Conservation (phyloP, 2,888 invertebrate genomes). For the Neoscelio sp. region DNA sequence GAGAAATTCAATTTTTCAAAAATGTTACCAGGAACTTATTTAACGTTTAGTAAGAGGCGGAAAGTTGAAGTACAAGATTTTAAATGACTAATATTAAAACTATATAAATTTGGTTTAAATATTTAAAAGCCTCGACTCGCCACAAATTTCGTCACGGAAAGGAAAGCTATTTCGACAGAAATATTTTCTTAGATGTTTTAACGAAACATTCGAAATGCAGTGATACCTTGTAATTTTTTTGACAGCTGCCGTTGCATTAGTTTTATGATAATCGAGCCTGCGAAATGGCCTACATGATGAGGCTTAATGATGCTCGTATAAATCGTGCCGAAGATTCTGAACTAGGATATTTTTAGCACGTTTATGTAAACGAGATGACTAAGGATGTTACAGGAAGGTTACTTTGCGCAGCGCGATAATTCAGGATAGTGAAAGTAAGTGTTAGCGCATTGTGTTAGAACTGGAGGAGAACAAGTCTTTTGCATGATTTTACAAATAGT, state of each 20-base stretch:
- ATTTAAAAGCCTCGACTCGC: too few species aligned
- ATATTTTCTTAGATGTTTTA: slow-evolving; percentile 1
- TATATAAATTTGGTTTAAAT: too few species aligned
- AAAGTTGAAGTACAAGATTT: too few species aligned
- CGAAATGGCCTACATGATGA: slow-evolving; percentile 48
- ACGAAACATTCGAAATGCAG: slow-evolving; percentile 11
- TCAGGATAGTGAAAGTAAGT: slow-evolving; percentile 65
- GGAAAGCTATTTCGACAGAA: neutral
- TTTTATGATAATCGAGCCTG: slow-evolving; percentile 36
- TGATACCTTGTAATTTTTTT: slow-evolving; percentile 42
- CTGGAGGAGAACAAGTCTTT: slow-evolving; percentile 54
- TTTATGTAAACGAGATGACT: slow-evolving; percentile 65
- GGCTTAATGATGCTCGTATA: slow-evolving; percentile 58
- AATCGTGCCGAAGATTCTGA: slow-evolving; percentile 56
- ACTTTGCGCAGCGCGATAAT: slow-evolving; percentile 52
- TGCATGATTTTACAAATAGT: slow-evolving; percentile 43
- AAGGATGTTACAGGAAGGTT: slow-evolving; percentile 63
- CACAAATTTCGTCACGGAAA: neutral
- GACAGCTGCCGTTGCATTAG: slow-evolving; percentile 36
- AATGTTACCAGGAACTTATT: too few species aligned
- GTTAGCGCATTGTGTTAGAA: slow-evolving; percentile 62
- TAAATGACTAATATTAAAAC: too few species aligned
- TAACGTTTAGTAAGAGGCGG: too few species aligned
- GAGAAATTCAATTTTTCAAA: too few species aligned
- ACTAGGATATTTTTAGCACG: slow-evolving; percentile 61